Base-by-base conservation (phyloP, 30 jellyfish, hydroid and myxozoan genomes). In the Cassiopea xamachana region DNA sequence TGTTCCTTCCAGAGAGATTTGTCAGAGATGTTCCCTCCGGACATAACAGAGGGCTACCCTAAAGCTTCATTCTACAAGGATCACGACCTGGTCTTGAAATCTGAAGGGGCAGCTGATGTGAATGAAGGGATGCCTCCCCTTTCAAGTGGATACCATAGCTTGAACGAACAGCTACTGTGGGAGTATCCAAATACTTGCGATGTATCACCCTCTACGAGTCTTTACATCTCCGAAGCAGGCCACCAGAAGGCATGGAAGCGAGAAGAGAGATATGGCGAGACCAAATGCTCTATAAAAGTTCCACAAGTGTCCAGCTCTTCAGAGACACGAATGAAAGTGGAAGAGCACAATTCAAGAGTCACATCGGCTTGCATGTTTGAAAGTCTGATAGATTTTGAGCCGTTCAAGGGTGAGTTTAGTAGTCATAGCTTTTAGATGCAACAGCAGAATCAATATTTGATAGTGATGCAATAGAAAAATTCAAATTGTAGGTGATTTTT, bases 301-400 rank as follows among this genome's bases (percentile, higher is more conserved):
- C 64, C 89, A 6, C n/a, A 69, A 6, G 58, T 60, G 79, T 44
- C 62, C 6, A 48, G 80, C 9, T 84, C 91, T 15, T 46, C 86
- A 47, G 85, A 81, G 3, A 71, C 58, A 16, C 85, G 78, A 17
- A 83, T 90, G 8, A 84, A 82, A 49, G 49, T 75, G 2, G 93
- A 90, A 61, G 83, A 55, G 16, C 81, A 55, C 46, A 48, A 19
- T 3, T 58, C 70, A 17, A 67, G 97, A 47, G 76, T 90, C 47
- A n/a, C 88, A 16, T 76, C 91, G 0, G 79, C 97, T 16, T 90
- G 97, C 50, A 90, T 90, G 97, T 90, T 94, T 87, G 98, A 94
- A 75, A 90, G 93, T 91, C 80, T 90, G 46, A 83, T 94, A 39
- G 94, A 86, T 81, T 82, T 94, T 18, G 98, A 94, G 77, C 97